These are phyloP conservation scores for Coluber constrictor DNA, from an alignment of 2,797 vertebrate species.

Conservation along the genomic window DNA sequence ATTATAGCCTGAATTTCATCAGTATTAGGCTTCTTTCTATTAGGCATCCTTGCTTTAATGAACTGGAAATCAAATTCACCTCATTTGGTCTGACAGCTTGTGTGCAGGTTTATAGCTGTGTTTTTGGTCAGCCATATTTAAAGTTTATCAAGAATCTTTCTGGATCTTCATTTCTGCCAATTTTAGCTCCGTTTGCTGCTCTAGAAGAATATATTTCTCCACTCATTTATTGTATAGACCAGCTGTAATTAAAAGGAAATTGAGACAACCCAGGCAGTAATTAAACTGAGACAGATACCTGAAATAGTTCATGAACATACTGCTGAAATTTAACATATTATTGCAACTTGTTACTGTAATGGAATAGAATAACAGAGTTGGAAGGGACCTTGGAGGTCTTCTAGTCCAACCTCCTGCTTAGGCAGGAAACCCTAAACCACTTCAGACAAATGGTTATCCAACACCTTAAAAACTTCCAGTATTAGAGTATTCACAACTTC, in stretches of 20 bases:
- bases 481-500: no score
- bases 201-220: background rate
- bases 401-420: no score
- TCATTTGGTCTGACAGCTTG: background rate
- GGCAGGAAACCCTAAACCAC: no score
- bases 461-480: no score
- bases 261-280: background rate
- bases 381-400: no score
- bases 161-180: background rate
- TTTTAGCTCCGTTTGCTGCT: background rate
- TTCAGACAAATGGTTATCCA: no score
- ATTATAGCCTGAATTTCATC: background rate
- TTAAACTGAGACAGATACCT: background rate
- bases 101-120: background rate
- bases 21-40: background rate
- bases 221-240: background rate
- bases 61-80: background rate
- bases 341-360: background rate
- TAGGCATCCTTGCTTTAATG: background rate
- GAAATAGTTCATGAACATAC: background rate
- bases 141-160: background rate
- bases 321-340: background rate
- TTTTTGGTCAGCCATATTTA: background rate
- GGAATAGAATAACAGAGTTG: no score
- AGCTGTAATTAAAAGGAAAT: background rate